Percentiles rank a stretch among this genome's conserved stretches.
These are phyloP conservation scores for Phengaris alcon DNA, from an alignment of 2,888 invertebrate genomes.

Conservation along the genomic window DNA sequence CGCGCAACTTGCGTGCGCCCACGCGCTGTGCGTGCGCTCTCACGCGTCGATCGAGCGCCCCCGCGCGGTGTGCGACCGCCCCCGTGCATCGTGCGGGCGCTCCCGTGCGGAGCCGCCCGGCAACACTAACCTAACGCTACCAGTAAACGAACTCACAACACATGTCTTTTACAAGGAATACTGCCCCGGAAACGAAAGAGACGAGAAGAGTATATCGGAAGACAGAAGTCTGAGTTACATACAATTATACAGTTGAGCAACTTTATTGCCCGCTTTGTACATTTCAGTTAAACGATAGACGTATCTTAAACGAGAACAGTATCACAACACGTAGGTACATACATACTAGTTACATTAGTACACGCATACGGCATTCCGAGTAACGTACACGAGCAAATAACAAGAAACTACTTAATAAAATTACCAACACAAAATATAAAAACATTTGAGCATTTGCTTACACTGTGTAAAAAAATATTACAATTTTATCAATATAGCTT, in stretches of 20 bases:
- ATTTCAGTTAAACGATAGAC: slow-evolving; percentile 57
- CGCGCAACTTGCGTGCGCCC: background rate
- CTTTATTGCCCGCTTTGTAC: slow-evolving; percentile 65
- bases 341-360: slow-evolving; percentile 46
- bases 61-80: background rate
- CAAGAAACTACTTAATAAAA: slow-evolving; percentile 70
- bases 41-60: background rate
- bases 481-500: slow-evolving; percentile 51
- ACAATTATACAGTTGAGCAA: slow-evolving; percentile 58
- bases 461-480: slow-evolving; percentile 73
- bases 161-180: slow-evolving; percentile 77
- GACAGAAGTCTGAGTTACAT: slow-evolving; percentile 51
- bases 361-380: slow-evolving; percentile 50
- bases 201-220: slow-evolving; percentile 55
- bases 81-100: background rate
- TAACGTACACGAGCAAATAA: slow-evolving; percentile 63
- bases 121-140: slow-evolving; percentile 51
- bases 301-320: slow-evolving; percentile 60
- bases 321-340: slow-evolving; percentile 75
- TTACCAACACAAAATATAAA: slow-evolving; percentile 72
- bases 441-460: slow-evolving; percentile 74
- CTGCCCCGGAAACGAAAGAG: slow-evolving; percentile 65
- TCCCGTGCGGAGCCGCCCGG: background rate
- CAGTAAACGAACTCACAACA: slow-evolving; percentile 55
- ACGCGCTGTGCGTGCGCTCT: background rate